Evolutionary conservation across 2,797 vertebrate genomes (phyloP).

Genomic region (Eulemur albifrons): DNA sequence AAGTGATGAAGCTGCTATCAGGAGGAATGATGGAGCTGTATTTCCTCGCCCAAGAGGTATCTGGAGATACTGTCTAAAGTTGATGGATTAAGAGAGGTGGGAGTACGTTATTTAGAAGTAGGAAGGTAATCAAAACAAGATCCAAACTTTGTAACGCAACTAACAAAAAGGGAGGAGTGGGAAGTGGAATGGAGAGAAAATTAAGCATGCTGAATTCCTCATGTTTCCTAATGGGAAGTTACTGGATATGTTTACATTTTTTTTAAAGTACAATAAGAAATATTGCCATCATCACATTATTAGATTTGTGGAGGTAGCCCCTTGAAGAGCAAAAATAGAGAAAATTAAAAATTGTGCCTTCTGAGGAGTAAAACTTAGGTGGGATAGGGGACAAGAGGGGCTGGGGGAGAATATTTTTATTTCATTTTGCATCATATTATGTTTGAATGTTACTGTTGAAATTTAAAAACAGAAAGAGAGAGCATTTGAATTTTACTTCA

Average conservation of each 20-base stretch:
- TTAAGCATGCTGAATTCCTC: background rate
- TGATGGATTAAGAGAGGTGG: background rate
- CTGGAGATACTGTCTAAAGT: background rate
- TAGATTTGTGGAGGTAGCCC: background rate
- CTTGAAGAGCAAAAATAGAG: background rate
- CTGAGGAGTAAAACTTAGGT: background rate
- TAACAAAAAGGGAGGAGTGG: background rate
- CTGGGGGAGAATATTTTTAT: background rate
- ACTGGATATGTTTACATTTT: background rate
- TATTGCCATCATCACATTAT: background rate
- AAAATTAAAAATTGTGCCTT: background rate
- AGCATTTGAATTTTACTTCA: background rate
- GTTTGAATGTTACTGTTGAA: background rate
- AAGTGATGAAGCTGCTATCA: background rate
- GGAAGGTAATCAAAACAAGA: constrained; percentile 1
- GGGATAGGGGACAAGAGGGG: too few relatives aligned
- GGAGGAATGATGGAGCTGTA: background rate
- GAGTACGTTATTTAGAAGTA: background rate
- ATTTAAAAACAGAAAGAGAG: background rate
- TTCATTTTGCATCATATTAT: background rate
- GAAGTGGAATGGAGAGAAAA: background rate
- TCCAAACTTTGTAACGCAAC: background rate
- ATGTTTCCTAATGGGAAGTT: background rate
- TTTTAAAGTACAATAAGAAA: background rate
- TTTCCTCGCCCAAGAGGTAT: background rate